phyloP scores from a whole-genome alignment of 1,140 invertebrate genomes.

The Nomia melanderi region DNA sequence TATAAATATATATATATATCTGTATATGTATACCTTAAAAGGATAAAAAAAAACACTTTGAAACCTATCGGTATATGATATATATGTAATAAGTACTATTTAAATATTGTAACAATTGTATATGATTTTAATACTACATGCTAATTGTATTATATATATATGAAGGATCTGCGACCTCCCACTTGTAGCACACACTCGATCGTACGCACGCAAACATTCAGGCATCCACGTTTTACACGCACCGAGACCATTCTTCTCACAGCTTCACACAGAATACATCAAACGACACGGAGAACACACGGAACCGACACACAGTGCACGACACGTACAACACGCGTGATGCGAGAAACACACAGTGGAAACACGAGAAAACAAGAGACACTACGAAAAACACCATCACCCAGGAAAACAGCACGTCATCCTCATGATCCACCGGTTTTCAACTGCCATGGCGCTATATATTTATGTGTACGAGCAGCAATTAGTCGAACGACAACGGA shows the following conservation, averaged over 20 bases:
- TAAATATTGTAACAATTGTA: constrained; percentile 82
- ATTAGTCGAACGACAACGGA: constrained; percentile 63
- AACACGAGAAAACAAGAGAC: constrained; percentile 22
- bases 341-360: constrained; percentile 1
- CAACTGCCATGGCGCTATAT: constrained; percentile 77
- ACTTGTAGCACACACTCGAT: constrained; percentile 75
- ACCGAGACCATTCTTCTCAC: too few species aligned
- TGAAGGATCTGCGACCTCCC: constrained; percentile 81
- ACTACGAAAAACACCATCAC: constrained; percentile 14
- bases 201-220: constrained; percentile 53
- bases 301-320: constrained; percentile 37
- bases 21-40: constrained; percentile 68
- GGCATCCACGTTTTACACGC: constrained; percentile 56
- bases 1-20: constrained; percentile 68
- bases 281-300: background rate
- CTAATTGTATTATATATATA: constrained; percentile 82
- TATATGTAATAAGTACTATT: constrained; percentile 82
- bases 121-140: constrained; percentile 82
- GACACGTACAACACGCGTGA: too few species aligned
- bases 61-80: constrained; percentile 78
- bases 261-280: constrained; percentile 15
- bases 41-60: constrained; percentile 68
- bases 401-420: constrained; percentile 1
- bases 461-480: constrained; percentile 65
- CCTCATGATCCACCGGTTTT: constrained; percentile 66